Percentiles rank a stretch among this genome's conserved stretches.
Conservation (phyloP, 2,113 vertebrate species). For the Mustela lutreola region DNA sequence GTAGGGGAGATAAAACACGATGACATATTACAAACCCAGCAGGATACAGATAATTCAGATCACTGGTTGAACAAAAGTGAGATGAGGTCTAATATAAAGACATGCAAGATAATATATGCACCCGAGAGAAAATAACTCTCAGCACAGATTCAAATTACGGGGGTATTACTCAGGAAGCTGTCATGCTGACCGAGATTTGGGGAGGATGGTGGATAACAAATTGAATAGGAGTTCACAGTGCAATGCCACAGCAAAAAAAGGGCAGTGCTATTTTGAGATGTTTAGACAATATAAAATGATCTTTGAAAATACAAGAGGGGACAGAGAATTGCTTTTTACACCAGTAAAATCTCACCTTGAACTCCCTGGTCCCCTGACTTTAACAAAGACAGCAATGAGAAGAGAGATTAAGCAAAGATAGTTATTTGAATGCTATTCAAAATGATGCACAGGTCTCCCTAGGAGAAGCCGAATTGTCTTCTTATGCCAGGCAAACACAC, state of each 20-base stretch:
- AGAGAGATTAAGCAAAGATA: slow-evolving; percentile 69
- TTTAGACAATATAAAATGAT: slow-evolving; percentile 60
- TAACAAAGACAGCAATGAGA: slow-evolving; percentile 64
- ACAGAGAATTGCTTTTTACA: slow-evolving; percentile 49
- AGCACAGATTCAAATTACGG: slow-evolving; percentile 74
- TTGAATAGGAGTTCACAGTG: slow-evolving; percentile 73
- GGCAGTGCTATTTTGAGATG: slow-evolving; percentile 67
- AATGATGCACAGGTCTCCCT: slow-evolving; percentile 51
- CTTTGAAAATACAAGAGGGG: slow-evolving; percentile 72
- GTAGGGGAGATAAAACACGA: slow-evolving; percentile 73
- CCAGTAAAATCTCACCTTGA: slow-evolving; percentile 67
- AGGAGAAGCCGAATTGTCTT: slow-evolving; percentile 48
- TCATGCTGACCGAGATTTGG: slow-evolving; percentile 73
- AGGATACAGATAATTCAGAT: slow-evolving; percentile 68
- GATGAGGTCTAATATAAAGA: slow-evolving; percentile 75
- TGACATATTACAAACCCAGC: slow-evolving; percentile 82
- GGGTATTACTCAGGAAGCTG: slow-evolving; percentile 77
- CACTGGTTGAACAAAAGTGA: slow-evolving; percentile 72
- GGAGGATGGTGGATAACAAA: slow-evolving; percentile 72
- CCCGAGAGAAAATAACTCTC: slow-evolving; percentile 80
- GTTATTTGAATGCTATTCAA: slow-evolving; percentile 71
- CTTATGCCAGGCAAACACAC: slow-evolving; percentile 16
- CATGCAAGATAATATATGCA: slow-evolving; percentile 70
- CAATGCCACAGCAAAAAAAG: slow-evolving; percentile 51
- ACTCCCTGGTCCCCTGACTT: slow-evolving; percentile 65